These are phyloP conservation scores for Pipra filicauda DNA, from an alignment of 2,113 vertebrate genomes.

Conservation along the genomic window DNA sequence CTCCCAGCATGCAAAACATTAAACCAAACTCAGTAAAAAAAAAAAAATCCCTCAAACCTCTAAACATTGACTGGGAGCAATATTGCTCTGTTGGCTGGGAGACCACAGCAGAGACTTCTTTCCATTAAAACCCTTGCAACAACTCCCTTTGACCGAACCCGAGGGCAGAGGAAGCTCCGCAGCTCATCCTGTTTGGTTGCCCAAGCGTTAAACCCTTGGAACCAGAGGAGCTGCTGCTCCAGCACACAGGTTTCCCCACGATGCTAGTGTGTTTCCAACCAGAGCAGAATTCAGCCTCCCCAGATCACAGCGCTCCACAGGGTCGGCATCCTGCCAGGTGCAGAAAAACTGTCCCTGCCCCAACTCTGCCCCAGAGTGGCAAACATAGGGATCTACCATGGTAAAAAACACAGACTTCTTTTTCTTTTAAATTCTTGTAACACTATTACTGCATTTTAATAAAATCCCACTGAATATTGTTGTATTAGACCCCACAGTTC, in stretches of 20 bases:
- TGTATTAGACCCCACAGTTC: not conserved
- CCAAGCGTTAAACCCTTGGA: too few species aligned
- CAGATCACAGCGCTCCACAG: not conserved
- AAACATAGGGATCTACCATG: not conserved
- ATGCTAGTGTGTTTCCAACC: not conserved
- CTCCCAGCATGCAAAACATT: not conserved
- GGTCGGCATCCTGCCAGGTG: not conserved
- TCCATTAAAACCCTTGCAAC: not conserved
- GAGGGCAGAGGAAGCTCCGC: not conserved
- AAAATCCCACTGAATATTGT: not conserved
- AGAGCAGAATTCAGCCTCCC: too few species aligned
- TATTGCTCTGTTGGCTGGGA: not conserved
- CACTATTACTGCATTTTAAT: not conserved
- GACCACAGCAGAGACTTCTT: not conserved
- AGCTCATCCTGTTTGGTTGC: not conserved
- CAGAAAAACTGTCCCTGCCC: not conserved
- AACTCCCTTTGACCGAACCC: too few species aligned
- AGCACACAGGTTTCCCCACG: not conserved
- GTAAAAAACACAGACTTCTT: not conserved
- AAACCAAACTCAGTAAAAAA: not conserved
- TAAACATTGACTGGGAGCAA: not conserved
- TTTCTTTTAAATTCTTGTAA: not conserved
- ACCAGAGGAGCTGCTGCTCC: not conserved
- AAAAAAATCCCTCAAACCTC: not conserved
- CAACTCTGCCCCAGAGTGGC: not conserved